Evolutionary conservation across 2,797 vertebrate genomes (phyloP).

Genomic region (Carapus acus): DNA sequence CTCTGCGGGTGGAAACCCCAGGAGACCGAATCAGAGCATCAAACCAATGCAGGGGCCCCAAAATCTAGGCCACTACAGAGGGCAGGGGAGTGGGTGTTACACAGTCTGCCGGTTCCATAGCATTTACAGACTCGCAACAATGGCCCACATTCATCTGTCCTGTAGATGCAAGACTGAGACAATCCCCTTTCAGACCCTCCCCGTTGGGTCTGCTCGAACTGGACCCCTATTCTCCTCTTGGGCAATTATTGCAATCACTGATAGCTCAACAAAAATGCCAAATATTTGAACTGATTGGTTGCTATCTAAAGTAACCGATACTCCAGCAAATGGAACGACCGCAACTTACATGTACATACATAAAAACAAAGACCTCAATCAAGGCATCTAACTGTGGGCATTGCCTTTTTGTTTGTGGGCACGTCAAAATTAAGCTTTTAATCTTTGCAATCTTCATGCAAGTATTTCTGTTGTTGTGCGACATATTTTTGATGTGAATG

Average conservation of each 20-base stretch:
- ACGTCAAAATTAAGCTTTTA: no score
- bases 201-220: conserved; percentile 40
- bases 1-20: conserved; percentile 29
- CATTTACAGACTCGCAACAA: conserved; percentile 62
- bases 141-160: conserved; percentile 60
- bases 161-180: conserved; percentile 45
- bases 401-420: no score
- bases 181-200: conserved; percentile 41
- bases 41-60: conserved; percentile 35
- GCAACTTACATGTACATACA: no score
- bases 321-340: no score
- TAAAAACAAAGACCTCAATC: no score
- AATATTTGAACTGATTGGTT: no score
- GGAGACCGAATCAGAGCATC: conserved; percentile 45
- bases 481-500: no score
- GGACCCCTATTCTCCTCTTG: conserved; percentile 29
- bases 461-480: no score
- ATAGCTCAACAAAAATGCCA: not conserved
- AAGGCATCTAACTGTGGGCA: no score
- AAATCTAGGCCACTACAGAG: conserved; percentile 65
- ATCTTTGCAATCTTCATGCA: no score
- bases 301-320: no score
- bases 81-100: conserved; percentile 54
- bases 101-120: conserved; percentile 67
- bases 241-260: not conserved